Percentiles rank a stretch among this genome's conserved stretches.
These are phyloP conservation scores for Temnopleurus reevesii DNA, from an alignment of 53 echinoderm and acorn worm species.

Conservation along the genomic window DNA sequence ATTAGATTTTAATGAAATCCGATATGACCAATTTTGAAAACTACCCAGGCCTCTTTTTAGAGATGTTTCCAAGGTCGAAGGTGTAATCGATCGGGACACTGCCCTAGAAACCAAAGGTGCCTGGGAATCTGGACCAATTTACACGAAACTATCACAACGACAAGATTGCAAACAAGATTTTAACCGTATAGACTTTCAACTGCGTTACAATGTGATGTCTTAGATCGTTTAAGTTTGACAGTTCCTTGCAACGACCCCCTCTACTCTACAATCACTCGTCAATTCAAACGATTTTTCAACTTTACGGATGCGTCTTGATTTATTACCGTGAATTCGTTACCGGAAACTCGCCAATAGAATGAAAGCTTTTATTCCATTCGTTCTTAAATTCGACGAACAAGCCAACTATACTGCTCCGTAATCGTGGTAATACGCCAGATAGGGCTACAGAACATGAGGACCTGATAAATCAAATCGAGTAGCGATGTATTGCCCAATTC, in stretches of 20 bases:
- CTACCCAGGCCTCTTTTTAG: background rate
- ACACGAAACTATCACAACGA: background rate
- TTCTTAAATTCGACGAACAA: constrained; percentile 23
- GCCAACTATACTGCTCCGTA: background rate
- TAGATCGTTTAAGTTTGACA: background rate
- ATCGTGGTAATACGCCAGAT: background rate
- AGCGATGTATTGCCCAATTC: background rate
- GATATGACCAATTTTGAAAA: background rate
- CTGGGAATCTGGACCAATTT: background rate
- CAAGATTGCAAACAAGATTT: background rate
- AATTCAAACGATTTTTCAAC: background rate
- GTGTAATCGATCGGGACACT: background rate
- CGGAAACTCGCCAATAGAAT: constrained; percentile 5
- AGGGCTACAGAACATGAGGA: background rate
- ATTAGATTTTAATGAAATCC: background rate
- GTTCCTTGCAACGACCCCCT: background rate
- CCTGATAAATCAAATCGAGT: constrained; percentile 1
- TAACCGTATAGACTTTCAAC: background rate
- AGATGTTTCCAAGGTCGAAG: background rate
- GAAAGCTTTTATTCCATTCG: constrained; percentile 44
- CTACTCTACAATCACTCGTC: background rate
- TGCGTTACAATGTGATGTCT: background rate
- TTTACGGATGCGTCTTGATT: background rate
- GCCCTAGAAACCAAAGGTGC: background rate
- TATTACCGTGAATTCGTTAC: constrained; percentile 15